Percentiles rank a stretch among this genome's conserved stretches.
Evolutionary conservation across 2,888 invertebrate genomes (phyloP).

Genomic region (Laspeyria flexula): DNA sequence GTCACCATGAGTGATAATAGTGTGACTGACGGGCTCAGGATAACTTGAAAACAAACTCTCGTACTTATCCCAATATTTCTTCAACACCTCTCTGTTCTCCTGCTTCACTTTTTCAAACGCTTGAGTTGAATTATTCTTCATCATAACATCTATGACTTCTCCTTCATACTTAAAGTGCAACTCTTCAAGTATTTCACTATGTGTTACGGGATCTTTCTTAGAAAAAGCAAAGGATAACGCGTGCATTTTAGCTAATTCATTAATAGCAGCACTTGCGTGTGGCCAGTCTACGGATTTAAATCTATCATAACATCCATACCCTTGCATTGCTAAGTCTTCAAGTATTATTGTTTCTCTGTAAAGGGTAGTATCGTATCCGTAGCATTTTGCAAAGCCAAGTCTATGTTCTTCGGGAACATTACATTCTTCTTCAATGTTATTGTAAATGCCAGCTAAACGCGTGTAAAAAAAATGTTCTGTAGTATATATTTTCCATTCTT

Average conservation of each 20-base stretch:
- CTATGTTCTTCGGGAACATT: constrained; percentile 35
- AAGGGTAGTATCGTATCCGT: background rate
- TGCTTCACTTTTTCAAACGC: background rate
- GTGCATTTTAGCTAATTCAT: constrained; percentile 58
- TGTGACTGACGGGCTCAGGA: too few relatives aligned
- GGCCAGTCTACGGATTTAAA: constrained; percentile 37
- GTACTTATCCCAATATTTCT: too few relatives aligned
- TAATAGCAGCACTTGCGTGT: constrained; percentile 32
- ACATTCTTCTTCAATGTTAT: constrained; percentile 46
- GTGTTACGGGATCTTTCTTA: constrained; percentile 38
- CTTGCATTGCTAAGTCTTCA: background rate
- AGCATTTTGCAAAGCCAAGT: background rate
- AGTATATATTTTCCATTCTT: background rate
- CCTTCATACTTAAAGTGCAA: background rate
- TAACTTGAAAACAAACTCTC: too few relatives aligned
- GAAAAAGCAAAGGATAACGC: constrained; percentile 55
- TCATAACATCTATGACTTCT: background rate
- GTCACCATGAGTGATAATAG: constrained; percentile 32
- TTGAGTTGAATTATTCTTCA: background rate
- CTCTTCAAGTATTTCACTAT: constrained; percentile 11
- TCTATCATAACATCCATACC: background rate
- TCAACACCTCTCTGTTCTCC: too few relatives aligned
- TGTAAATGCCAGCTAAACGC: constrained; percentile 35
- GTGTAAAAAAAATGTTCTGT: constrained; percentile 52
- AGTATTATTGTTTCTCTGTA: background rate